Evolutionary conservation across 1,140 invertebrate genomes (phyloP).

Genomic region (Trachymyrmex septentrionalis): DNA sequence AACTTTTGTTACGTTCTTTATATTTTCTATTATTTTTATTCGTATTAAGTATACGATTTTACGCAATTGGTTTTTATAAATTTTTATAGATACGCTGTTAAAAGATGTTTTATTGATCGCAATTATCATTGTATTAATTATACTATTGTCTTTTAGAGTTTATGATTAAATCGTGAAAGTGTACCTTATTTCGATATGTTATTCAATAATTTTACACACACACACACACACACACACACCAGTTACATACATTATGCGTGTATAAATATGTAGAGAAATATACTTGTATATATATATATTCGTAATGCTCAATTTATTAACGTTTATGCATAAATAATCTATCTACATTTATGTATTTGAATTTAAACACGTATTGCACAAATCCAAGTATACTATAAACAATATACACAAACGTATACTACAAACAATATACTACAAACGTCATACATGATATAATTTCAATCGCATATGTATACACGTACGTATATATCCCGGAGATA

Average conservation of each 20-base stretch:
- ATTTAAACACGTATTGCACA: slow-evolving; percentile 26
- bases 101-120: slow-evolving; percentile 32
- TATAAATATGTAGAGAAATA: slow-evolving; percentile 31
- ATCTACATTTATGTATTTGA: slow-evolving; percentile 25
- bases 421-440: not conserved
- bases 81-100: slow-evolving; percentile 35
- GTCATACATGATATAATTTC: slow-evolving; percentile 7
- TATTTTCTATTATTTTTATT: slow-evolving; percentile 36
- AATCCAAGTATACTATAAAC: not conserved
- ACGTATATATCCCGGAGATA: not conserved
- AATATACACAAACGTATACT: not conserved
- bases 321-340: slow-evolving; percentile 18
- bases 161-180: slow-evolving; percentile 30
- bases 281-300: not conserved
- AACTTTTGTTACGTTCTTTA: slow-evolving; percentile 53
- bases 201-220: slow-evolving; percentile 28
- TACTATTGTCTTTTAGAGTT: slow-evolving; percentile 26
- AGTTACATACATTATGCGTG: slow-evolving; percentile 38
- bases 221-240: too few species aligned
- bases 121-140: slow-evolving; percentile 24
- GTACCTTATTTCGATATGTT: slow-evolving; percentile 48
- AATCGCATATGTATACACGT: slow-evolving; percentile 1
- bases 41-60: slow-evolving; percentile 45
- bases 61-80: slow-evolving; percentile 37
- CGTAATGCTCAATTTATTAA: slow-evolving; percentile 53